Evolutionary conservation across 2,797 vertebrate species (phyloP).

Genomic region (Spinibarbus caldwelli): DNA sequence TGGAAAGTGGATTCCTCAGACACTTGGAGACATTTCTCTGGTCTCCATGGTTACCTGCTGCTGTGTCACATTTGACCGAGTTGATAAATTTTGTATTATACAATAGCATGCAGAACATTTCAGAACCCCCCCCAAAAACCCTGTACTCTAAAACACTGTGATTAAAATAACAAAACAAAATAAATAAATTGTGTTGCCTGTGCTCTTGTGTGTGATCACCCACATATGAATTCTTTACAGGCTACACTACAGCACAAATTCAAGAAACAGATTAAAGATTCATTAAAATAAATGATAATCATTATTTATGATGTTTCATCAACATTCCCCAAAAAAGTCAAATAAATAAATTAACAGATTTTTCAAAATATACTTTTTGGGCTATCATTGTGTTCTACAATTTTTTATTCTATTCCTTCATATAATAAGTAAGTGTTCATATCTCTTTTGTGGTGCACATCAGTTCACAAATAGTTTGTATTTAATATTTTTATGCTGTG

Average conservation of each 20-base stretch:
- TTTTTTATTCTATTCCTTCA: background rate
- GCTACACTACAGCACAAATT: too few species aligned
- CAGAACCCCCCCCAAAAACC: background rate
- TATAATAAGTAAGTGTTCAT: too few species aligned
- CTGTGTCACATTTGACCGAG: background rate
- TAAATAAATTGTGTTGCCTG: background rate
- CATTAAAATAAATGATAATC: background rate
- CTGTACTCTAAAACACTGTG: background rate
- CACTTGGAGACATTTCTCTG: conserved; percentile 6
- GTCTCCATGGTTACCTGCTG: conserved; percentile 10
- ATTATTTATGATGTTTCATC: background rate
- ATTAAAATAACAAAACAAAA: background rate
- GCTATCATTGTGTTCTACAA: background rate
- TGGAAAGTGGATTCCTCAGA: background rate
- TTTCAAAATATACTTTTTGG: background rate
- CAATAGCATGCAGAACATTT: conserved; percentile 4
- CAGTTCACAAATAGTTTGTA: too few species aligned
- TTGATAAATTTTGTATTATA: background rate
- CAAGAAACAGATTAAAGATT: too few species aligned
- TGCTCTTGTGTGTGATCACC: background rate
- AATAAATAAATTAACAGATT: background rate
- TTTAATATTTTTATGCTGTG: too few species aligned
- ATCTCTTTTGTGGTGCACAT: too few species aligned
- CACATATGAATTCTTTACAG: background rate
- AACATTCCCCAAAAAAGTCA: background rate